A percentile compares a stretch with the other conserved stretches of the same genome.
phyloP scores from a whole-genome alignment of 1,140 invertebrate species.

The Bombus affinis region DNA sequence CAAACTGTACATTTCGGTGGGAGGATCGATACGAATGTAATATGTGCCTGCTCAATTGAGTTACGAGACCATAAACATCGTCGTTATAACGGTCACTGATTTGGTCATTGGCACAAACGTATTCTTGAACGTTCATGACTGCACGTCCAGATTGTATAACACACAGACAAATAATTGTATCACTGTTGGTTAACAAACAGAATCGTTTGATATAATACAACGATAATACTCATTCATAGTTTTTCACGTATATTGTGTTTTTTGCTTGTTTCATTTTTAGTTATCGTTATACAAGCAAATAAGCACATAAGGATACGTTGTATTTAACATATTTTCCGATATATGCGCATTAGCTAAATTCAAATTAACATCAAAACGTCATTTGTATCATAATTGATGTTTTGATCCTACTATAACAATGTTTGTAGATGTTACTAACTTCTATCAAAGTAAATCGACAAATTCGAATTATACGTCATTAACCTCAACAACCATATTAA shows the following conservation, averaged over 20 bases:
- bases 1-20: not conserved
- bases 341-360: not conserved
- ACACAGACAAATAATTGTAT: not conserved
- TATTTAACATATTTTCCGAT: not conserved
- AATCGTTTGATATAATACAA: slow-evolving; percentile 34
- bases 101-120: not conserved
- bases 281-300: not conserved
- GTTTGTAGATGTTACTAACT: not conserved
- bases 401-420: not conserved
- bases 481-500: not conserved
- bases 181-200: slow-evolving; percentile 6
- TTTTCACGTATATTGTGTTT: not conserved
- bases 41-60: slow-evolving; percentile 65
- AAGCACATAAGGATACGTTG: not conserved
- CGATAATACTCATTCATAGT: not conserved
- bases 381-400: not conserved
- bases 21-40: slow-evolving; percentile 47
- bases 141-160: not conserved
- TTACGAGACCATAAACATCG: slow-evolving; percentile 72
- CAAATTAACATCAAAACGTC: not conserved
- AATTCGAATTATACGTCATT: not conserved
- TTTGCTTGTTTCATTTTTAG: not conserved
- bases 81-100: slow-evolving; percentile 47
- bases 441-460: not conserved
- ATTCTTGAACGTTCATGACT: slow-evolving; percentile 19